Percentiles rank a stretch among this genome's conserved stretches.
Conservation (phyloP, 2,888 invertebrate genomes). For the Lumbricus terrestris region DNA sequence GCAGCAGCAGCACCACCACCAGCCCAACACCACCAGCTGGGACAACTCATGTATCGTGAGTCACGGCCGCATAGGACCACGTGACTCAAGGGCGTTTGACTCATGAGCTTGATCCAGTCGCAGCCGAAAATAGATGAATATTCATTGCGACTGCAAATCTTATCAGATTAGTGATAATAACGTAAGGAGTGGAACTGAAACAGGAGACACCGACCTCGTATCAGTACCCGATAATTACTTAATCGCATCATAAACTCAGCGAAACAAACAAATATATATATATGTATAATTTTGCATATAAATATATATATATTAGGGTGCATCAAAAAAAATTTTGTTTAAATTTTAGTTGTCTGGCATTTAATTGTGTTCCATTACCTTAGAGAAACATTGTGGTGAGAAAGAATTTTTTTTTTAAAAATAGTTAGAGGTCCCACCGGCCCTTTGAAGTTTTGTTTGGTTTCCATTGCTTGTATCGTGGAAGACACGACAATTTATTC, state of each 20-base stretch:
- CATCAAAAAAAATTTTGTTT: too few relatives aligned
- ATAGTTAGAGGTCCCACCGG: too few relatives aligned
- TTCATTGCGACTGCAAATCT: neutral
- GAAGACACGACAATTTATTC: too few relatives aligned
- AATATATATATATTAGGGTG: neutral
- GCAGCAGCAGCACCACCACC: too few relatives aligned
- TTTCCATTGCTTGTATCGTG: too few relatives aligned
- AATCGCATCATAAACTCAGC: neutral
- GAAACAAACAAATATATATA: too few relatives aligned
- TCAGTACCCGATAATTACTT: neutral
- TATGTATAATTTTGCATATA: neutral
- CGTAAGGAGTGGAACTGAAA: neutral
- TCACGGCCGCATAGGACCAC: neutral
- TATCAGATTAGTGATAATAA: slow-evolving; percentile 3
- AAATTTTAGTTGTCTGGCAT: too few relatives aligned
- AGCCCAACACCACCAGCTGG: too few relatives aligned
- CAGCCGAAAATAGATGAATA: neutral
- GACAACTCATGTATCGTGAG: neutral
- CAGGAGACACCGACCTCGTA: neutral
- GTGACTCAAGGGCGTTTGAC: neutral
- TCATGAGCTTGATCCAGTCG: neutral
- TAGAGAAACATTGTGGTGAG: too few relatives aligned
- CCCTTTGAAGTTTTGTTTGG: too few relatives aligned
- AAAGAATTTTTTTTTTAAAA: too few relatives aligned
- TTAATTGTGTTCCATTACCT: too few relatives aligned